Percentiles rank a stretch among this genome's conserved stretches.
phyloP scores from a whole-genome alignment of 2,888 invertebrate genomes.

The Alviniconcha strummeri region DNA sequence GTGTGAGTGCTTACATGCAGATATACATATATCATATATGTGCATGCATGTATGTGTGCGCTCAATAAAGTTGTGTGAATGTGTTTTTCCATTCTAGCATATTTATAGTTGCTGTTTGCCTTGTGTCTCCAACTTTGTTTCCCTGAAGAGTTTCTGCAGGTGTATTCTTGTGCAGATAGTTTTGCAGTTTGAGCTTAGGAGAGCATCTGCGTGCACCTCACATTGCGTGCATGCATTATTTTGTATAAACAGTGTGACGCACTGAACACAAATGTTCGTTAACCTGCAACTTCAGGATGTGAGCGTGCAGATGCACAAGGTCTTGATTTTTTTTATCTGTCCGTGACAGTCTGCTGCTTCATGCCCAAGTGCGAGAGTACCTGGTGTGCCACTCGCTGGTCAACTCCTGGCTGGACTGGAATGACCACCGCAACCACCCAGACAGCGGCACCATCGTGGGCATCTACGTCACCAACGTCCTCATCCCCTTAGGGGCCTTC shows the following conservation, averaged over 20 bases:
- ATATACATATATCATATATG: neutral
- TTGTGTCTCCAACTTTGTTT: neutral
- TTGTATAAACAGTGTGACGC: too few species aligned
- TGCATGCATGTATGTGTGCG: neutral
- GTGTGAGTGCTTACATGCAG: neutral
- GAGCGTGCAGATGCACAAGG: too few species aligned
- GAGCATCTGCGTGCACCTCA: too few species aligned
- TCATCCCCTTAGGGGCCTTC: constrained; percentile 27
- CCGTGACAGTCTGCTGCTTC: constrained; percentile 35
- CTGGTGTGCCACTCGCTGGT: constrained; percentile 39
- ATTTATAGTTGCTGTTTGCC: neutral
- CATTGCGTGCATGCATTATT: too few species aligned
- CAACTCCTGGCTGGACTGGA: constrained; percentile 35
- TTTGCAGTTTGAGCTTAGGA: too few species aligned
- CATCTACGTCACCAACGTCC: constrained; percentile 27
- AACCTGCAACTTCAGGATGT: too few species aligned
- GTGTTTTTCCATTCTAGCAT: neutral
- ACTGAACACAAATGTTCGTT: too few species aligned
- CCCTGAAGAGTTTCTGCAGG: too few species aligned
- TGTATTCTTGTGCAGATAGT: too few species aligned
- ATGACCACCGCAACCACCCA: constrained; percentile 18
- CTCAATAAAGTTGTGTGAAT: neutral
- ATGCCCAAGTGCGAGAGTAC: constrained; percentile 43
- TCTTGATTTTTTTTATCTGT: neutral
- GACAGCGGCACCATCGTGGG: constrained; percentile 12